Base-by-base conservation (phyloP, 1,140 invertebrate species). In the Zaprionus vittiger region DNA sequence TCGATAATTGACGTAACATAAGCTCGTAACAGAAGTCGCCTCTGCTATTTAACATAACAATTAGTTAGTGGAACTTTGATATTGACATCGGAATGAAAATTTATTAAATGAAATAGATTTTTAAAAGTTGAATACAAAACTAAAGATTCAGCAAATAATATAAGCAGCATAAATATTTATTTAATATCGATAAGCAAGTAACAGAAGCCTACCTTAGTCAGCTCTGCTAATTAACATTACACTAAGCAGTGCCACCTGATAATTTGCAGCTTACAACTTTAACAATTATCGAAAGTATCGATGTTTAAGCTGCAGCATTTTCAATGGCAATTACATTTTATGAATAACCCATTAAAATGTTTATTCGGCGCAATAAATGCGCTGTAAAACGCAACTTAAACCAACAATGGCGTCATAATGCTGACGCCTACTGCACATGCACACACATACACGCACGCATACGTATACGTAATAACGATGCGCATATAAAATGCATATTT, bases 401-500 rank as follows among this genome's bases (percentile, higher is more conserved):
- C 12, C 38, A 59, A 54, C 68, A 81, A 70, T 76, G 57, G 44
- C 73, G 69, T 9, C 67, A 64, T 71, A 26, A 31, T 28, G 22
- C 24, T 49, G 20, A 70, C 34, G 31, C 15, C 34, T 44, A 22
- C 24, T 24, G 47, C 31, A 17, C 7, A n/a, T 17, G 20, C 11
- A 24, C 20, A 52, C 20, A 49, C 11, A 22, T 11, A 22, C 47
- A 20, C 20, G 12, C 20, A 49, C 20, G 52, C 56, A 57, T 34
- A 52, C 60, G 34, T 41, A 75, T 12, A 15, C 59, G 63, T 41
- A 37, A 28, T 38, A 28, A 34, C 7, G 56, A 38, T 31, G 44
- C 20, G 57, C 69, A 73, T 77, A 79, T 79, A 80, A 89, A 89
- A 79, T 81, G 81, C 71, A 84, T 81, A 81, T 89, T 89, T 87